A percentile compares a stretch with the other conserved stretches of the same genome.
These are phyloP conservation scores for Conus ventricosus DNA, from an alignment of 1,140 invertebrate species.

Conservation along the genomic window DNA sequence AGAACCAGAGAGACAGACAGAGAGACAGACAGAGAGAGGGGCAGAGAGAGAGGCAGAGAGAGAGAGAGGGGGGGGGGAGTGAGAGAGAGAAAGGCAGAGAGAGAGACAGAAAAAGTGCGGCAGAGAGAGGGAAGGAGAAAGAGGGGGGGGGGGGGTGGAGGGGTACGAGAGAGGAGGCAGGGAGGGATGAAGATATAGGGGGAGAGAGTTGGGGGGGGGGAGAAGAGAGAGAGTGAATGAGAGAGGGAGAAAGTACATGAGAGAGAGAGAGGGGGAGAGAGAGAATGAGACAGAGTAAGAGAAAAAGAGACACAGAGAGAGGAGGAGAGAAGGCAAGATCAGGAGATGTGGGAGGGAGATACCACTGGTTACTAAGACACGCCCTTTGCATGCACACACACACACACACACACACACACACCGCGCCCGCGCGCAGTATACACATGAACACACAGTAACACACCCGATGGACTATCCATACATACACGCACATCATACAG, in stretches of 20 bases:
- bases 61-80: no score
- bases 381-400: no score
- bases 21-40: not conserved
- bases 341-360: no score
- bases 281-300: not conserved
- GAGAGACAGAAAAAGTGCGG: not conserved
- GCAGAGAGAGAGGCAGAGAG: conserved; percentile 17
- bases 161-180: conserved; percentile 25
- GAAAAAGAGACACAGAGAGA: no score
- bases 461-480: no score
- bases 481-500: no score
- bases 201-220: not conserved
- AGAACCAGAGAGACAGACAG: not conserved
- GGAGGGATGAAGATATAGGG: not conserved
- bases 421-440: no score
- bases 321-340: no score
- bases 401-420: no score
- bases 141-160: no score
- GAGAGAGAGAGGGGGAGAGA: not conserved
- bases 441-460: no score
- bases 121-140: not conserved
- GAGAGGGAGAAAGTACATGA: not conserved
- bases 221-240: not conserved
- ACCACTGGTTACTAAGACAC: no score
- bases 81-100: not conserved